Conservation (phyloP, 2,797 vertebrate species). For the Gymnoscopelus braueri region DNA sequence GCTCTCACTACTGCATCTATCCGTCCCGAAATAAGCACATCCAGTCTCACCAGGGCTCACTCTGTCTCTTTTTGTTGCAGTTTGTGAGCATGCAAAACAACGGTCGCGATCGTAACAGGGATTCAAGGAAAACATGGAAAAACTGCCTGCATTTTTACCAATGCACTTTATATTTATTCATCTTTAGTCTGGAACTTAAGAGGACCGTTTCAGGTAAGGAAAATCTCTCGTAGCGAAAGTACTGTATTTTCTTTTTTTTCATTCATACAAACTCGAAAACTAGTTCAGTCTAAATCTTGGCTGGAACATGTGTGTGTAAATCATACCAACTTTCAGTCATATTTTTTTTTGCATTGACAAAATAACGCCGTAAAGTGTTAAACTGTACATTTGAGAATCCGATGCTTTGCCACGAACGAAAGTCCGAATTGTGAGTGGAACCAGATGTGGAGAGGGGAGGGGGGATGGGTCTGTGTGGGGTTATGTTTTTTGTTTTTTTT, state of each 20-base stretch:
- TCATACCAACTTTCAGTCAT: neutral
- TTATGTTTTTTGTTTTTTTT: conserved; percentile 43
- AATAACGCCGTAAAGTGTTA: neutral
- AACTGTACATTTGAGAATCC: conserved; percentile 31
- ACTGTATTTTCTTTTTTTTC: conserved; percentile 24
- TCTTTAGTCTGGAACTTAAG: conserved; percentile 78
- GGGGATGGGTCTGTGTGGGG: conserved; percentile 57
- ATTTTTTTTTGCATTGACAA: neutral
- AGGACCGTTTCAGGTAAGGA: conserved; percentile 76
- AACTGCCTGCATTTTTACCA: conserved; percentile 65
- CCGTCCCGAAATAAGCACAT: conserved; percentile 36
- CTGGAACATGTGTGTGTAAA: conserved; percentile 15
- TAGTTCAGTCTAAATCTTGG: neutral
- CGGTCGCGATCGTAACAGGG: conserved; percentile 60
- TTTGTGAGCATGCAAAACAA: conserved; percentile 75
- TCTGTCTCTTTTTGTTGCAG: conserved; percentile 27
- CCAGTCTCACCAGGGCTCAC: conserved; percentile 37
- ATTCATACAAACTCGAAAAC: conserved; percentile 30
- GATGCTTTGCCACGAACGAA: conserved; percentile 79
- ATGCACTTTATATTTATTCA: conserved; percentile 87
- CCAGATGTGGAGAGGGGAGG: conserved; percentile 80
- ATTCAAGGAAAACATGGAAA: conserved; percentile 65
- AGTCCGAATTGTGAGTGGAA: conserved; percentile 84
- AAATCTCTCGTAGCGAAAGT: neutral
- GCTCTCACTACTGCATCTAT: conserved; percentile 25